phyloP scores from a whole-genome alignment of 1,140 invertebrate species.

The Brachionus calyciflorus region DNA sequence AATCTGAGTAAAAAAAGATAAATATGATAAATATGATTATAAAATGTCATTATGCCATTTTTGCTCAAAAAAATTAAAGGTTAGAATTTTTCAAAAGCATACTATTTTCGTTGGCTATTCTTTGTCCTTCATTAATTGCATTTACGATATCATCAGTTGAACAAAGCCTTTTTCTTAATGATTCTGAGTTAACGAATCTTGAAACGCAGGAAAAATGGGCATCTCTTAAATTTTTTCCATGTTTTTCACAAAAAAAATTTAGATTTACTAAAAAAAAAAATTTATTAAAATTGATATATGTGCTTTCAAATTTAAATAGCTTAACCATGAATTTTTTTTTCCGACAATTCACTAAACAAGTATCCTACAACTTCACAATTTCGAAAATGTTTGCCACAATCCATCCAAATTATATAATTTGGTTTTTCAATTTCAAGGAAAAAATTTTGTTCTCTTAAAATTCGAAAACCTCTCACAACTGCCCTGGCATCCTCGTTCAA shows the following conservation, averaged over 20 bases:
- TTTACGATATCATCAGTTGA: conserved; percentile 9
- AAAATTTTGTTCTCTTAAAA: neutral
- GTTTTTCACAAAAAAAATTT: conserved; percentile 38
- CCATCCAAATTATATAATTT: neutral
- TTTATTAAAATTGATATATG: no score
- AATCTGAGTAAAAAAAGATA: no score
- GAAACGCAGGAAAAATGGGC: conserved; percentile 21
- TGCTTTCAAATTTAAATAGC: no score
- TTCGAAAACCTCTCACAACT: neutral
- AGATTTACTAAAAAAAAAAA: conserved; percentile 17
- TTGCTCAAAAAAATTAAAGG: no score
- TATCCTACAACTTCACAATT: neutral
- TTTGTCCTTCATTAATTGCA: conserved; percentile 10
- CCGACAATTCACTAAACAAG: neutral
- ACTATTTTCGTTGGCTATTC: conserved; percentile 31
- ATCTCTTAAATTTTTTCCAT: conserved; percentile 36
- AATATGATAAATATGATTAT: no score
- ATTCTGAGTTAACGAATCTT: neutral
- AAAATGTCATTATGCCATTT: no score
- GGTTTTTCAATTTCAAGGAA: neutral
- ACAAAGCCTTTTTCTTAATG: neutral
- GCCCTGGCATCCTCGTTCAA: neutral
- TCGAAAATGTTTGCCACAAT: neutral
- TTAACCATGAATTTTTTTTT: neutral
- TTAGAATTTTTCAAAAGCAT: no score